A percentile compares a stretch with the other conserved stretches of the same genome.
Conservation (phyloP, 1,140 invertebrate genomes). For the silkworm (Bombyx mori) region ASM3026992v2 NC_085114.1:7610501-7611000, state of each 20-base stretch:
- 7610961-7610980: too few species aligned
- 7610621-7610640: neutral
- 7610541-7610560: constrained; percentile 83
- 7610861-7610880: constrained; percentile 88
- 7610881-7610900: constrained; percentile 72
- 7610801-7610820: constrained; percentile 74
- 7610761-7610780: constrained; percentile 78
- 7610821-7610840: constrained; percentile 76
- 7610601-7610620: too few species aligned
- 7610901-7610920: neutral
- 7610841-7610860: constrained; percentile 83
- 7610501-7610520: constrained; percentile 97
- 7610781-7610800: constrained; percentile 75
- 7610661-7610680: too few species aligned
- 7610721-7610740: constrained; percentile 75
- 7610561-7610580: constrained; percentile 58
- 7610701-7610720: neutral
- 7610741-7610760: constrained; percentile 79
- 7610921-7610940: too few species aligned
- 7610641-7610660: too few species aligned
- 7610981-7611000: too few species aligned
- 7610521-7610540: constrained; percentile 87
- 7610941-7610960: too few species aligned
- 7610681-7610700: too few species aligned
- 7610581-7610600: too few species aligned